phyloP scores from a whole-genome alignment of 1,140 invertebrate genomes.

The Cataglyphis hispanica region DNA sequence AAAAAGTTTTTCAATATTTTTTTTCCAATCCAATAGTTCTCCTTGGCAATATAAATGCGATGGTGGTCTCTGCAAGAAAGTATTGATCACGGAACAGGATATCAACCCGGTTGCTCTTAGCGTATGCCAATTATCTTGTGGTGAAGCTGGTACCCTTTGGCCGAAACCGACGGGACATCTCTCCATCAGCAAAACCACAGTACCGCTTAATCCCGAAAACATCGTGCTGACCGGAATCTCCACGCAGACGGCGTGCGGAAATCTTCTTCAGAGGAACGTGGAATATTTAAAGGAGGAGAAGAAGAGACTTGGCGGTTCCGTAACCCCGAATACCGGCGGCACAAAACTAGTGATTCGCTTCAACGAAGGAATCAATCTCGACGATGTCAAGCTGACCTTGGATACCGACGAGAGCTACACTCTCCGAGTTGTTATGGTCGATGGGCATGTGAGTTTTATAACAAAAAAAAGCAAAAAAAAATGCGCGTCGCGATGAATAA shows the following conservation, averaged over 20 bases:
- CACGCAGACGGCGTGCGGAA: conserved; percentile 81
- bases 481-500: not conserved
- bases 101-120: conserved; percentile 73
- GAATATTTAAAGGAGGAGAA: conserved; percentile 77
- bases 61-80: conserved; percentile 80
- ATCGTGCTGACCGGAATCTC: conserved; percentile 85
- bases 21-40: conserved; percentile 71
- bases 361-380: conserved; percentile 56
- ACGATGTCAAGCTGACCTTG: conserved; percentile 84
- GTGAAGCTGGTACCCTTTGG: conserved; percentile 89
- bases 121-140: conserved; percentile 83
- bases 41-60: conserved; percentile 83
- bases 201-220: conserved; percentile 88
- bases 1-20: not conserved
- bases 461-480: conserved; percentile 4
- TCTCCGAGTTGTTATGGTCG: conserved; percentile 83
- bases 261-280: conserved; percentile 84
- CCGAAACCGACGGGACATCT: conserved; percentile 90
- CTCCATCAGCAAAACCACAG: conserved; percentile 87
- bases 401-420: conserved; percentile 90
- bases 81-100: conserved; percentile 76
- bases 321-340: conserved; percentile 71
- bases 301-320: conserved; percentile 49
- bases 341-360: conserved; percentile 80
- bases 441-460: conserved; percentile 84